phyloP scores from a whole-genome alignment of 2,888 invertebrate genomes.

The Dryocosmus kuriphilus region DNA sequence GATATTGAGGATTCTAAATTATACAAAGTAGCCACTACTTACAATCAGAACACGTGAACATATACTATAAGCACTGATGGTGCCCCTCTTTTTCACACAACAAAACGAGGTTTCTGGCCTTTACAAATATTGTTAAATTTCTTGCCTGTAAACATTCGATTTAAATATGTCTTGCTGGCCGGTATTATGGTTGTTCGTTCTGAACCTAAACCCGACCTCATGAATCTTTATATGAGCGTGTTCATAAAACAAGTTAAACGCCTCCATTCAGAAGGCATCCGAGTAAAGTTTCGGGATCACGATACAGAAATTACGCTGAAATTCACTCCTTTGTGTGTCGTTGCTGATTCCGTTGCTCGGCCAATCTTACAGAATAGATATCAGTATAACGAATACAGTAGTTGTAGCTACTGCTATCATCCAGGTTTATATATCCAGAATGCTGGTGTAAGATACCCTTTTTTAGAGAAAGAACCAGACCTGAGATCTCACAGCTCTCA shows the following conservation, averaged over 20 bases:
- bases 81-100: slow-evolving; percentile 42
- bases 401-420: slow-evolving; percentile 46
- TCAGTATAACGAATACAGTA: slow-evolving; percentile 45
- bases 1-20: too few species aligned
- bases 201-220: not conserved
- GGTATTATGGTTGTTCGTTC: slow-evolving; percentile 9
- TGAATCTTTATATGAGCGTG: not conserved
- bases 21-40: slow-evolving; percentile 22
- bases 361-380: slow-evolving; percentile 26
- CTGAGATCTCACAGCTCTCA: slow-evolving; percentile 35
- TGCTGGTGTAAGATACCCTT: slow-evolving; percentile 31
- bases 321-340: slow-evolving; percentile 11
- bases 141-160: not conserved
- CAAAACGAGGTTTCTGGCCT: slow-evolving; percentile 44
- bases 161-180: slow-evolving; percentile 5
- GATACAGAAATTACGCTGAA: not conserved
- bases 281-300: too few species aligned
- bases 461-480: not conserved
- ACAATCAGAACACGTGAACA: slow-evolving; percentile 36
- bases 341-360: slow-evolving; percentile 2
- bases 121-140: slow-evolving; percentile 36
- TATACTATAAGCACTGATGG: slow-evolving; percentile 45
- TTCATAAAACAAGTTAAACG: not conserved
- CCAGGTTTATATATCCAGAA: slow-evolving; percentile 14
- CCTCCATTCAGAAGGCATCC: not conserved